Evolutionary conservation across 2,797 vertebrate genomes (phyloP).

Genomic region (Amazona ochrocephala): DNA sequence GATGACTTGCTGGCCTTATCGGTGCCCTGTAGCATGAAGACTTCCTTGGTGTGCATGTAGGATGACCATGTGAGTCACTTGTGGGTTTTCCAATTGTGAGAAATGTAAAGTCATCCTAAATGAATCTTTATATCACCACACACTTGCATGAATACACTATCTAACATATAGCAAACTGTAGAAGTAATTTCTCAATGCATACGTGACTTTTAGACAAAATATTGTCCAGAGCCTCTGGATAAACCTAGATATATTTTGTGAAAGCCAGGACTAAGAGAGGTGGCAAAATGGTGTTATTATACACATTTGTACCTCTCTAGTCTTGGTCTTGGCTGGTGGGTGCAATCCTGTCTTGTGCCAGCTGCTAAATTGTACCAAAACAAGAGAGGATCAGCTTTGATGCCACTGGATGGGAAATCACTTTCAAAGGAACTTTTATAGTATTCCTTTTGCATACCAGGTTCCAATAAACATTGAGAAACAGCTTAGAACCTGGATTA

Average conservation of each 20-base stretch:
- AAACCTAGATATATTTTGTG: neutral
- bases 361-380: neutral
- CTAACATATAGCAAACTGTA: neutral
- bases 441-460: neutral
- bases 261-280: neutral
- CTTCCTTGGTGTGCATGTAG: neutral
- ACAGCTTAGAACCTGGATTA: neutral
- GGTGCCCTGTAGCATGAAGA: neutral
- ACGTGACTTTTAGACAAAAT: neutral
- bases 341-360: neutral
- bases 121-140: neutral
- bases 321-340: neutral
- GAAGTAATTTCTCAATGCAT: neutral
- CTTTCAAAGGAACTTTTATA: neutral
- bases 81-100: neutral
- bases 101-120: neutral
- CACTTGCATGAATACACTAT: neutral
- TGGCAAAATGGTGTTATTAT: neutral
- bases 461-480: neutral
- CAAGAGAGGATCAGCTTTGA: neutral
- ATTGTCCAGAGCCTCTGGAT: neutral
- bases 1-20: neutral
- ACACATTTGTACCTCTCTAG: accelerated
- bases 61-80: neutral
- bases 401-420: neutral